phyloP scores from a whole-genome alignment of 2,888 invertebrate species.

The Cephus runcator region DNA sequence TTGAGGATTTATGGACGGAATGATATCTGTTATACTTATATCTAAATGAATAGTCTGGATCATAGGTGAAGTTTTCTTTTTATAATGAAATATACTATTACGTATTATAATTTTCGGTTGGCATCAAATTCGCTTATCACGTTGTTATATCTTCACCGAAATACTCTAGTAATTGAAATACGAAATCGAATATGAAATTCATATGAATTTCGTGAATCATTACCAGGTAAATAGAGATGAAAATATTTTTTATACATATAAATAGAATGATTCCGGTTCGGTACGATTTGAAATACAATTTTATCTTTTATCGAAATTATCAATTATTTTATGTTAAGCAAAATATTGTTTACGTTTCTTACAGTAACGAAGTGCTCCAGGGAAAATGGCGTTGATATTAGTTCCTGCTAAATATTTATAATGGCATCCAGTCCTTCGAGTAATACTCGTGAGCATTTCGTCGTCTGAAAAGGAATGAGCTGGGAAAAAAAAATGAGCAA shows the following conservation, averaged over 20 bases:
- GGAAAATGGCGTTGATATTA: not conserved
- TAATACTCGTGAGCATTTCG: not conserved
- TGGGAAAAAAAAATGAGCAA: not conserved
- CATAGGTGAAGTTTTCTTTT: not conserved
- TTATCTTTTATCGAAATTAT: not conserved
- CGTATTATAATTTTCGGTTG: not conserved
- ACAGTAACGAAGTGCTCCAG: not conserved
- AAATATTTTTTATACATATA: too few species aligned
- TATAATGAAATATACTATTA: not conserved
- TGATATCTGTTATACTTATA: not conserved
- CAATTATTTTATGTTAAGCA: not conserved
- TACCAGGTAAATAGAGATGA: slow-evolving; percentile 1
- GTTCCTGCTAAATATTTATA: not conserved
- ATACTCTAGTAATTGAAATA: slow-evolving; percentile 12
- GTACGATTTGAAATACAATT: not conserved
- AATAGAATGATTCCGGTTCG: too few species aligned
- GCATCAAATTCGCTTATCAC: not conserved
- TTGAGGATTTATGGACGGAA: not conserved
- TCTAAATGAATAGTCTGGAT: not conserved
- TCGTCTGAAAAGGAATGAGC: not conserved
- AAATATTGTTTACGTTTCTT: not conserved
- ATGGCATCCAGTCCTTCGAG: not conserved
- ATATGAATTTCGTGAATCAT: slow-evolving; percentile 24
- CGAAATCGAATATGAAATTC: slow-evolving; percentile 23
- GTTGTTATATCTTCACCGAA: not conserved